Evolutionary conservation across 2,888 invertebrate genomes (phyloP), one percentile per base, ranked within the genome.

Genomic region (Byasa hedistus): DNA sequence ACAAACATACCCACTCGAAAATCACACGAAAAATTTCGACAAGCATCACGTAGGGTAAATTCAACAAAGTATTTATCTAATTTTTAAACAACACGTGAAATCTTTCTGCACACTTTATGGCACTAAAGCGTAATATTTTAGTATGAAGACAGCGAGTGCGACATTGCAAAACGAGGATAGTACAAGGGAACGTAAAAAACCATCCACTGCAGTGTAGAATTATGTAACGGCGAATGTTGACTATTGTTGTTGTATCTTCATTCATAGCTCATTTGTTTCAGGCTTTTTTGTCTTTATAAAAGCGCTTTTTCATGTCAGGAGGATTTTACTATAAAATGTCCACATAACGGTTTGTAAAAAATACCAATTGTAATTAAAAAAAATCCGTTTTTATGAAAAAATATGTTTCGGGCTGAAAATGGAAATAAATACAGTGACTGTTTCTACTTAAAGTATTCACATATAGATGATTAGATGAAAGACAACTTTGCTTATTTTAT

Each of bases 71-170:
- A 57, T 60, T 57, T 54, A 44, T 32, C 23, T 60, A 54, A 51
- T 27, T 57, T 56, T 54, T 36, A 56, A 57, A 56, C 51, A 44
- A 36, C 57, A 51, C 54, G 19, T 48, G 60, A 51, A 55, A 51
- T 59, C 62, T 61, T 55, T 54, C 57, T 36, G 27, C 21, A 64
- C 57, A 51, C 60, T 68, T 64, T 64, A 64, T 68, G 61, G 39
- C 22, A 51, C 39, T 64, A 68, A 68, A 68, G 64, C 54, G 67
- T 68, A 68, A 68, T 68, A 68, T 68, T 68, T 68, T 68, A 68
- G 67, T 61, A 57, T 32, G 64, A 68, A 68, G 67, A 64, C 67
- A 68, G 61, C 64, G 67, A 44, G 64, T 54, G 67, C 67, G 67
- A 68, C 67, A 68, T 57, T 19, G 61, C 64, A 52, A 67, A 68